A percentile compares a stretch with the other conserved stretches of the same genome.
Evolutionary conservation across 1,140 invertebrate genomes (phyloP).

Genomic region (Scaptomyza hsui): DNA sequence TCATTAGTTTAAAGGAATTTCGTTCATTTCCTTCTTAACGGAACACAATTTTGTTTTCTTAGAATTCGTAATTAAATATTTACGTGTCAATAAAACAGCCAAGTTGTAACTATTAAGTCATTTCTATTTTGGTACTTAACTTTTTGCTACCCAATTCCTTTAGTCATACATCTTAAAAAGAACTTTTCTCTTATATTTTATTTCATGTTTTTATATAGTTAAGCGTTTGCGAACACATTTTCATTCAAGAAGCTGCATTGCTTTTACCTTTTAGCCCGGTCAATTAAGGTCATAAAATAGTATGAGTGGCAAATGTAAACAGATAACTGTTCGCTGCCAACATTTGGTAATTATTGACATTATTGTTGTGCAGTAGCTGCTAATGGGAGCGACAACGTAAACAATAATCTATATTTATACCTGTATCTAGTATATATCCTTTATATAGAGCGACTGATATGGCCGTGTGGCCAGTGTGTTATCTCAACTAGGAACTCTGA

Average conservation of each 20-base stretch:
- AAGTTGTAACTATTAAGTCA: slow-evolving; percentile 3
- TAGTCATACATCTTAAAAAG: too few species aligned
- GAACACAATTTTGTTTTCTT: not conserved
- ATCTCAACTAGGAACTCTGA: slow-evolving; percentile 21
- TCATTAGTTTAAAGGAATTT: too few species aligned
- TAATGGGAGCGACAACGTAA: slow-evolving; percentile 19
- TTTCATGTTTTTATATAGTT: too few species aligned
- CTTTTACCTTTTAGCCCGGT: too few species aligned
- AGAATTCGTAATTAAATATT: slow-evolving; percentile 10
- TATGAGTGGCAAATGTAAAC: slow-evolving; percentile 19
- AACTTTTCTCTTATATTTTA: too few species aligned
- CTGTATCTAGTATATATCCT: not conserved
- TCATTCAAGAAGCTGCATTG: too few species aligned
- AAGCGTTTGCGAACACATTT: too few species aligned
- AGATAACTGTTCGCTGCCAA: not conserved
- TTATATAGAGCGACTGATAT: not conserved
- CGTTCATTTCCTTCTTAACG: too few species aligned
- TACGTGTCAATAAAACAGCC: slow-evolving; percentile 1
- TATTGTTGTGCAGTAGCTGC: slow-evolving; percentile 20
- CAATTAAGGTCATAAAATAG: not conserved
- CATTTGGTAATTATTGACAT: slow-evolving; percentile 53
- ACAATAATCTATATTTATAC: slow-evolving; percentile 14
- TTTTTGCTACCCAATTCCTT: slow-evolving; percentile 2
- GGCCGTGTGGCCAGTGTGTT: slow-evolving; percentile 7
- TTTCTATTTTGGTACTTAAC: slow-evolving; percentile 12